Evolutionary conservation across 2,888 invertebrate species (phyloP).

Genomic region (Leptarthrus brevirostris): DNA sequence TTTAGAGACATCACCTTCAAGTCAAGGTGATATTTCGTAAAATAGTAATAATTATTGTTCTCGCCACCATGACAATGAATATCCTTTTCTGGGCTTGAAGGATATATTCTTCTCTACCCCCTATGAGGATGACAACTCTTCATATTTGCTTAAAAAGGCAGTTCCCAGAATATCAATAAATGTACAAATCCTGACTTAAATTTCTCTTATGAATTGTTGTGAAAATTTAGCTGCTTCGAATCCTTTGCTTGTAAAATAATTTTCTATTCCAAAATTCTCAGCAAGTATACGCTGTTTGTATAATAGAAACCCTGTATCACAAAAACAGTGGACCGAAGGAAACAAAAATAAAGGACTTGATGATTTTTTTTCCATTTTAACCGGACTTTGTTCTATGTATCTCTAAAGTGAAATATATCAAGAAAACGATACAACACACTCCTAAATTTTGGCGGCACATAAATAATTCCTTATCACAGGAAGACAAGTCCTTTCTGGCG

Average conservation of each 20-base stretch:
- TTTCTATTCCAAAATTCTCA: slow-evolving; percentile 22
- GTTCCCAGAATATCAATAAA: slow-evolving; percentile 3
- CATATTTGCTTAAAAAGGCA: slow-evolving; percentile 27
- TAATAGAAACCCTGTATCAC: no score
- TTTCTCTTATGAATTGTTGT: no score
- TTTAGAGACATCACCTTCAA: slow-evolving; percentile 39
- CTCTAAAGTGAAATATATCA: slow-evolving; percentile 29
- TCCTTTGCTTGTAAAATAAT: slow-evolving; percentile 1
- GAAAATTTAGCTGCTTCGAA: no score
- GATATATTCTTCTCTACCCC: background rate
- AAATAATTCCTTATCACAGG: slow-evolving; percentile 55
- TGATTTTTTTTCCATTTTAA: slow-evolving; percentile 38
- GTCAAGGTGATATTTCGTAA: slow-evolving; percentile 48
- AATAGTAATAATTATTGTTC: slow-evolving; percentile 33
- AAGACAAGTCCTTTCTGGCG: slow-evolving; percentile 50
- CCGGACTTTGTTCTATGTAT: slow-evolving; percentile 3
- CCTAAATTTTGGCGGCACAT: slow-evolving; percentile 54
- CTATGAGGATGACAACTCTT: background rate
- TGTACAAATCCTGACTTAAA: no score
- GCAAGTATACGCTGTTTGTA: background rate
- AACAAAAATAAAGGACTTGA: slow-evolving; percentile 28
- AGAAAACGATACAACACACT: slow-evolving; percentile 46
- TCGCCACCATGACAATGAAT: slow-evolving; percentile 25
- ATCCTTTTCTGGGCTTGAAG: background rate
- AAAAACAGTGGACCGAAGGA: no score